phyloP scores from a whole-genome alignment of 1,140 invertebrate genomes.

The Hylaeus volcanicus region DNA sequence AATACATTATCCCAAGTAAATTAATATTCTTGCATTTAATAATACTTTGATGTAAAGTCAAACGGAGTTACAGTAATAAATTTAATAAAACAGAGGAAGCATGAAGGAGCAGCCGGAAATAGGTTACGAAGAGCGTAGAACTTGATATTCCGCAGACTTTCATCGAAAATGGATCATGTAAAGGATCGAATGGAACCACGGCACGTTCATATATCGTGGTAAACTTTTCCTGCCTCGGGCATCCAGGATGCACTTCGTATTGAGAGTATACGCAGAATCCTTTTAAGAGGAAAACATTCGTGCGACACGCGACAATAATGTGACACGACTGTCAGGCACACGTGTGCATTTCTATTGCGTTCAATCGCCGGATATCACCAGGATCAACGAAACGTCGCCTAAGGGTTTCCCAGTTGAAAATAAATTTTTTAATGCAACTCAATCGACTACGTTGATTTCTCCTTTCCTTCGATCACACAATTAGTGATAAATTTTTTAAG shows the following conservation, averaged over 20 bases:
- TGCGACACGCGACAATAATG: slow-evolving; percentile 75
- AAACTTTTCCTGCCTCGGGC: slow-evolving; percentile 49
- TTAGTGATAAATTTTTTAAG: too few species aligned
- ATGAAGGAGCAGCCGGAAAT: slow-evolving; percentile 17
- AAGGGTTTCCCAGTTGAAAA: slow-evolving; percentile 9
- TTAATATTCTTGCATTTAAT: too few species aligned
- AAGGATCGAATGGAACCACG: slow-evolving; percentile 50
- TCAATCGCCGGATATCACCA: not conserved
- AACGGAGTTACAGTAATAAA: not conserved
- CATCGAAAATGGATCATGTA: slow-evolving; percentile 61
- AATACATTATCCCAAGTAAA: too few species aligned
- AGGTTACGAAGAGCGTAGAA: slow-evolving; percentile 45
- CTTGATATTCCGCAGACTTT: slow-evolving; percentile 56
- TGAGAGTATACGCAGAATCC: slow-evolving; percentile 46
- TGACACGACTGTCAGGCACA: slow-evolving; percentile 70
- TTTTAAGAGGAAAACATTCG: slow-evolving; percentile 60
- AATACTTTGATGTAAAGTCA: too few species aligned
- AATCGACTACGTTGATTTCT: not conserved
- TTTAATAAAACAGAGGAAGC: slow-evolving; percentile 7
- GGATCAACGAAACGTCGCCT: slow-evolving; percentile 1
- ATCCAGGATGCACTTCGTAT: slow-evolving; percentile 50
- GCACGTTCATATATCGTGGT: slow-evolving; percentile 46
- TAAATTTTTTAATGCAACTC: slow-evolving; percentile 2
- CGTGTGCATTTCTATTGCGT: slow-evolving; percentile 47
- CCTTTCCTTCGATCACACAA: too few species aligned